Conservation (phyloP, 2,888 invertebrate species). For the Temnothorax rugatulus region DNA sequence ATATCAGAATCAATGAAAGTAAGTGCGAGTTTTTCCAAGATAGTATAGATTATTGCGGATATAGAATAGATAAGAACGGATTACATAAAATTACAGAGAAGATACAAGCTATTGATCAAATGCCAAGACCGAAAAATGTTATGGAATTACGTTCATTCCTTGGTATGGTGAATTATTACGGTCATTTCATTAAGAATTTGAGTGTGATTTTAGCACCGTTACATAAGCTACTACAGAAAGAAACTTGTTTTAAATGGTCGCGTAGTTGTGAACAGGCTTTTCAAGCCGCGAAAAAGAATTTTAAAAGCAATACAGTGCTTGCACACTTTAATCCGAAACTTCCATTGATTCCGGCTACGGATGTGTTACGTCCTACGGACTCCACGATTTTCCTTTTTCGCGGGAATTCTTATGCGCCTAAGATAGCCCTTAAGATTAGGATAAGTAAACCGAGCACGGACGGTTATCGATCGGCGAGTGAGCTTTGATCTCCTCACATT, state of each 20-base stretch:
- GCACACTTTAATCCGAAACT: neutral
- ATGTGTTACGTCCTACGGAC: neutral
- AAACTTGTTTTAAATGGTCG: neutral
- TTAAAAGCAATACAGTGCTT: neutral
- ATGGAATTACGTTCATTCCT: neutral
- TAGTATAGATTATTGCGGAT: neutral
- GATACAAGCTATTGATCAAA: neutral
- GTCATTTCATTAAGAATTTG: neutral
- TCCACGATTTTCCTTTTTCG: too few species aligned
- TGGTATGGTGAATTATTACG: neutral
- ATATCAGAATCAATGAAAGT: neutral
- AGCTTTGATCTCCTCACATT: too few species aligned
- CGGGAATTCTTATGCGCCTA: too few species aligned
- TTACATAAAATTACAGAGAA: neutral
- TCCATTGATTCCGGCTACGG: neutral
- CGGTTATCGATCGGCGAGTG: too few species aligned
- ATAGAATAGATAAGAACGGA: neutral
- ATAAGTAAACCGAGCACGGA: too few species aligned
- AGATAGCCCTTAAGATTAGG: too few species aligned
- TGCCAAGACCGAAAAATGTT: neutral
- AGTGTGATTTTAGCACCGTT: neutral
- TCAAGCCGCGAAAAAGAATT: neutral
- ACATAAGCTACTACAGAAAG: neutral
- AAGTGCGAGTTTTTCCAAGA: neutral
- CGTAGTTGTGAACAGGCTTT: neutral